phyloP scores from a whole-genome alignment of 2,113 vertebrate species.

The Zootoca vivipara region DNA sequence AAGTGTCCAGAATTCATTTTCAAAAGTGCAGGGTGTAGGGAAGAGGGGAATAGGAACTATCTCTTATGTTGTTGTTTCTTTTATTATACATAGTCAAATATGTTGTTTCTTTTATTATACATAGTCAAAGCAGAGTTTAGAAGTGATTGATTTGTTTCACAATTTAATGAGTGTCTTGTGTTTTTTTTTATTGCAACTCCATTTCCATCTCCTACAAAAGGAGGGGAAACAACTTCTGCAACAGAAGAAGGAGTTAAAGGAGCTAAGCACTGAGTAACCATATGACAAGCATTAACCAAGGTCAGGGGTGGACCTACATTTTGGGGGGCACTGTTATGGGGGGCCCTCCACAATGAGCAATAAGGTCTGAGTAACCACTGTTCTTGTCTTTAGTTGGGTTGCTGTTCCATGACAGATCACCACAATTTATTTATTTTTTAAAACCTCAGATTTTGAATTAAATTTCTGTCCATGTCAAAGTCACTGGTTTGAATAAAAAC shows the following conservation, averaged over 20 bases:
- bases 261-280: background rate
- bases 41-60: background rate
- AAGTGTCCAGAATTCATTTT: no score
- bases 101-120: background rate
- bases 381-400: no score
- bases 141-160: slow-evolving; percentile 14
- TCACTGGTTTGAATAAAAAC: no score
- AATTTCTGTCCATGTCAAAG: no score
- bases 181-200: slow-evolving; percentile 13
- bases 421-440: no score
- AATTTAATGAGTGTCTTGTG: background rate
- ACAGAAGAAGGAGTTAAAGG: background rate
- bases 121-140: background rate
- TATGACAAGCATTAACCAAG: background rate
- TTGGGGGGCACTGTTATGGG: no score
- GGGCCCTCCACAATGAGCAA: no score
- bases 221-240: background rate
- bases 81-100: slow-evolving; percentile 6
- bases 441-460: no score
- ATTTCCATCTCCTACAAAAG: background rate
- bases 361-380: no score
- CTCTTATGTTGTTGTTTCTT: background rate
- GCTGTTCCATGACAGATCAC: no score
- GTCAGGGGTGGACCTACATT: no score
- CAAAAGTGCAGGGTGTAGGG: background rate